Evolutionary conservation across 2,113 vertebrate genomes (phyloP), one percentile per base, ranked within the genome.

Genomic region (Gnathonemus echidnorhynchus): DNA sequence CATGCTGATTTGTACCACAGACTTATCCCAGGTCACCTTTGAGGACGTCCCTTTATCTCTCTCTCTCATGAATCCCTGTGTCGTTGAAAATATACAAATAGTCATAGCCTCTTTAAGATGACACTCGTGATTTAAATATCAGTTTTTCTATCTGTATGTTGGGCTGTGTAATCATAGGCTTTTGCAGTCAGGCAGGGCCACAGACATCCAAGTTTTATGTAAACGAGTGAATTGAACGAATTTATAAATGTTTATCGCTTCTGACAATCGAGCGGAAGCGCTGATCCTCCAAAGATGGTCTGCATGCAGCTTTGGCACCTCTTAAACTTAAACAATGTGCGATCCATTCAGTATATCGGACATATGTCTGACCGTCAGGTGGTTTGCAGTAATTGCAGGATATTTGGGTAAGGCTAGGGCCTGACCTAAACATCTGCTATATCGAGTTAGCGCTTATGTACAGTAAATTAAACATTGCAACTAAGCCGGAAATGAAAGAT

Each of bases 351-450:
- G 74, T 80, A 19, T 35, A 27, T 80, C 6, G 35, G 13, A 80
- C 31, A 80, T 80, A 8, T 42, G 74, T 39, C 42, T 80, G 31
- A 42, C 74, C 35, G 74, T 80, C 74, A 80, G 74, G 74, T 80
- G 74, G 35, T 42, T 42, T 42, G 5, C 74, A 80, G 74, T 80
- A 42, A 39, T 42, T 35, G 35, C 74, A 80, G 35, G 74, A 80
- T 80, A 80, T 80, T 80, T 35, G 74, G 74, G 74, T 80, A 80
- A 80, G 1, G 15, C 35, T 7, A 7, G 74, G 31, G 4, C 35
- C 35, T 42, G 74, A 80, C 74, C 74, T 80, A 80, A 80, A 80
- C 74, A 80, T 35, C 74, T 80, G 74, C 74, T 80, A 42, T 80
- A 80, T 80, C 74, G 10, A 80, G 74, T 80, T 80, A 80, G 35